Evolutionary conservation across 2,113 vertebrate genomes (phyloP), one percentile per base, ranked within the genome.

Genomic region (Pseudorasbora parva): DNA sequence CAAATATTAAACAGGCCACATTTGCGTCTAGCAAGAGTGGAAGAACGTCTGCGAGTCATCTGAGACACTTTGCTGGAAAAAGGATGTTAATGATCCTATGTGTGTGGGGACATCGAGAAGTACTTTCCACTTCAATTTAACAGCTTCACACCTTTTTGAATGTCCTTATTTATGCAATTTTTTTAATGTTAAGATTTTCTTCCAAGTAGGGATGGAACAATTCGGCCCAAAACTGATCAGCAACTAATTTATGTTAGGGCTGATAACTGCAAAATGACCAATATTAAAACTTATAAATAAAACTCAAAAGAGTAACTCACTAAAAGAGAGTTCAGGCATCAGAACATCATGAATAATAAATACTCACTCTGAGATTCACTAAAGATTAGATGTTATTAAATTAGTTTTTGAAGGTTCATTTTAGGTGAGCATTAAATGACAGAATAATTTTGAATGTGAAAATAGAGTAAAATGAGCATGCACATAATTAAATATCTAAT

Each of bases 1-100:
- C 86, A 92, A 92, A 92, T 91, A 92, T 93, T 93, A 66, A 37
- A 27, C 56, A 75, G 64, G 80, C 82, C 45, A 78, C 84, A 27
- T 60, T 82, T 49, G 66, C 57, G 57, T 12, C 80, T 77, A 41
- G 73, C 82, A 41, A 17, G 12, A 47, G 82, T 64, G 57, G 71
- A 84, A 72, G 64, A 66, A 77, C 37, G 7, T 43, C 74, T 60
- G 76, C 1, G 23, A 79, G 43, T 73, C 62, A 83, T 56, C 25
- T 0, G 15, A 66, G 47, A 66, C 66, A 43, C 51, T 86, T 62
- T 37, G 15, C 49, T 37, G 30, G 74, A 72, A 23, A 78, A 73
- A 45, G 64, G 37, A 78, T 27, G 2, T 68, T 47, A 77, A 49
- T 49, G 47, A 49, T 15, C 47, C 14, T 49, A 1, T 45, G 30